Percentiles rank a stretch among this genome's conserved stretches.
These are phyloP conservation scores for Notothenia rossii DNA, from an alignment of 2,113 vertebrate genomes.

Conservation along the genomic window DNA sequence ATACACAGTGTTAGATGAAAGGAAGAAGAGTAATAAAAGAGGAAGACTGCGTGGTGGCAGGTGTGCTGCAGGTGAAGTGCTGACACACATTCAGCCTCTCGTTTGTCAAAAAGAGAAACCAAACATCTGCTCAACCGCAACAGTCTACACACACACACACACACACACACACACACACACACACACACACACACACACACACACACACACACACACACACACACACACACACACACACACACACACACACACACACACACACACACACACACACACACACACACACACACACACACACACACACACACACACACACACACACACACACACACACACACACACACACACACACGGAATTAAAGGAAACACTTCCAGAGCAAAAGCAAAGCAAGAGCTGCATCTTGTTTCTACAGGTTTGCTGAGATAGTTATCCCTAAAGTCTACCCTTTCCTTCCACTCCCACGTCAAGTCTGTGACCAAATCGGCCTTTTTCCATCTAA, in stretches of 20 bases:
- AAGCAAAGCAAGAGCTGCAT: neutral
- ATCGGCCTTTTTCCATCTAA: no score
- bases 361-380: neutral
- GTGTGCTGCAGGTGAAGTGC: slow-evolving; percentile 59
- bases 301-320: slow-evolving; percentile 17
- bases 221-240: neutral
- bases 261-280: slow-evolving; percentile 22
- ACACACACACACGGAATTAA: neutral
- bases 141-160: no score
- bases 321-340: neutral
- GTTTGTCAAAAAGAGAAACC: slow-evolving; percentile 64
- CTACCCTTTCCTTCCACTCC: no score
- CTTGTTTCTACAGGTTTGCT: no score
- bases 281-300: neutral
- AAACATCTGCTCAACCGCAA: slow-evolving; percentile 63
- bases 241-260: slow-evolving; percentile 2
- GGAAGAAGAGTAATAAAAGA: neutral
- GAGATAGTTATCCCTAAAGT: no score
- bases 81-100: slow-evolving; percentile 58
- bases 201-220: no score
- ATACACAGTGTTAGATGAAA: no score
- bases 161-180: no score
- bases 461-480: no score
- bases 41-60: slow-evolving; percentile 11
- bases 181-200: no score